Conservation (phyloP, 2,797 vertebrate genomes). For the Chrysocyon brachyurus region DNA sequence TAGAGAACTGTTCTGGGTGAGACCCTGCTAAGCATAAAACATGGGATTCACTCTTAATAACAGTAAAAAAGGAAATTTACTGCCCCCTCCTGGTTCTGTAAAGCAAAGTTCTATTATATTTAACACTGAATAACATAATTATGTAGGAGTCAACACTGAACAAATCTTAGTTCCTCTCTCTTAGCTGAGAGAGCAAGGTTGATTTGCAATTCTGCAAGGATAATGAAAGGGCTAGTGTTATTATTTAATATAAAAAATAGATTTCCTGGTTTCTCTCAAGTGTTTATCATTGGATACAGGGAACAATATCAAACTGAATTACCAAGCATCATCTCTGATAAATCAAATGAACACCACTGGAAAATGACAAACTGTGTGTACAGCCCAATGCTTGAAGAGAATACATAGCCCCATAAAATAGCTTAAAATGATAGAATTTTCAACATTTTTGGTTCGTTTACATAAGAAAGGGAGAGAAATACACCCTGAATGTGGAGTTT, state of each 20-base stretch:
- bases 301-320: conserved; percentile 81
- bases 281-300: conserved; percentile 78
- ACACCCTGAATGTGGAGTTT: not conserved
- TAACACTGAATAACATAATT: conserved; percentile 47
- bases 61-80: conserved; percentile 87
- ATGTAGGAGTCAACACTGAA: not conserved
- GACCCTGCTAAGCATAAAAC: conserved; percentile 13
- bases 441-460: not conserved
- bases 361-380: not conserved
- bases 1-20: not conserved
- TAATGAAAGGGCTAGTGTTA: conserved; percentile 79
- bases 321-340: conserved; percentile 79
- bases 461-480: not conserved
- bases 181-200: not conserved
- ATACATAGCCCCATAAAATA: conserved; percentile 10
- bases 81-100: conserved; percentile 88
- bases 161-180: conserved; percentile 23
- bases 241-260: conserved; percentile 83
- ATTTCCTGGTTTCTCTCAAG: conserved; percentile 80
- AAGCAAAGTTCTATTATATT: conserved; percentile 66
- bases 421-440: not conserved
- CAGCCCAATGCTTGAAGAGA: not conserved
- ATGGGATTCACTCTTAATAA: conserved; percentile 66
- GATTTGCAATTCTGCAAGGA: conserved; percentile 60
- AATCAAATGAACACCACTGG: conserved; percentile 70